Percentiles rank a stretch among this genome's conserved stretches.
phyloP scores from a whole-genome alignment of 2,888 invertebrate species.

The Tachystola acroxantha region DNA sequence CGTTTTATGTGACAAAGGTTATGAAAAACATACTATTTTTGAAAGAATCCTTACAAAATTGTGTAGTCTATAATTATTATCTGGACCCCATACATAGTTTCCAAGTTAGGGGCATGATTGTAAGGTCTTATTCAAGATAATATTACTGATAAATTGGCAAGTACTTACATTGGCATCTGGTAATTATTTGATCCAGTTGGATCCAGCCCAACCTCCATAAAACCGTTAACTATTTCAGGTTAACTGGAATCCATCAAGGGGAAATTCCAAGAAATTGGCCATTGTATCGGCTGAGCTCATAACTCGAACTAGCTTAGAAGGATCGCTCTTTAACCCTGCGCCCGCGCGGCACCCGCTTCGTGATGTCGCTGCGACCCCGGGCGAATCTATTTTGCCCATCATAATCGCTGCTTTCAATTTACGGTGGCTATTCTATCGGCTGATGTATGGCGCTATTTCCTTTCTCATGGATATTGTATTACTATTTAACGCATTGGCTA shows the following conservation, averaged over 20 bases:
- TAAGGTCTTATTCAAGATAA: no score
- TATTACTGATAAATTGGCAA: no score
- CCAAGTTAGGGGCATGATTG: no score
- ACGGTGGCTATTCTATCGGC: conserved; percentile 57
- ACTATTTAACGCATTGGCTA: conserved; percentile 29
- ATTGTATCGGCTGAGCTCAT: conserved; percentile 66
- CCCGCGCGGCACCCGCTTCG: conserved; percentile 36
- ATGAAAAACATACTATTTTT: no score
- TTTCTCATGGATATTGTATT: conserved; percentile 32
- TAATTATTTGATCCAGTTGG: neutral
- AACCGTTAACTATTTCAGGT: conserved; percentile 46
- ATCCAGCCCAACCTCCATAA: conserved; percentile 33
- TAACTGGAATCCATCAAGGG: conserved; percentile 57
- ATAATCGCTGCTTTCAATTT: conserved; percentile 74
- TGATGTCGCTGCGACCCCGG: conserved; percentile 67
- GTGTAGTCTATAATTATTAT: no score
- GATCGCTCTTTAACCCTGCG: conserved; percentile 66
- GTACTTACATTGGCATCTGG: no score
- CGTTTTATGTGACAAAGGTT: neutral
- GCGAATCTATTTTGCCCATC: conserved; percentile 70
- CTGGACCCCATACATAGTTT: no score
- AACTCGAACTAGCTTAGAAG: conserved; percentile 57
- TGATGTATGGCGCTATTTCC: conserved; percentile 46
- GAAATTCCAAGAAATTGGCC: conserved; percentile 67
- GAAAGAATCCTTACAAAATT: no score